phyloP scores from a whole-genome alignment of 2,888 invertebrate species.

The Caenorhabditis virilis region DNA sequence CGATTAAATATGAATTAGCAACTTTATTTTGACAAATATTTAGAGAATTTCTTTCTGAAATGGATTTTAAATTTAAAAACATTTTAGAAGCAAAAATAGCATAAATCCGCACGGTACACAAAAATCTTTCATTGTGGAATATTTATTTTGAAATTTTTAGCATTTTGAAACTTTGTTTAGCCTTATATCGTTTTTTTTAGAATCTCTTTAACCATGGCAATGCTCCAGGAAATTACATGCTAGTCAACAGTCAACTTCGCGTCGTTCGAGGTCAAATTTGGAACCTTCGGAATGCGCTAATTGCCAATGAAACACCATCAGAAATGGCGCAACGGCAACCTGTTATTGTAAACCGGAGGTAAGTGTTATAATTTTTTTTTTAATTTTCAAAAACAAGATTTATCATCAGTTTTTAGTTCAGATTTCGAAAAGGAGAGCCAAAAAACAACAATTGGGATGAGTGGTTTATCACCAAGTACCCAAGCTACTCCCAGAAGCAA shows the following conservation, averaged over 20 bases:
- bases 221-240: slow-evolving; percentile 40
- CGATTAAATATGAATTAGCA: too few relatives aligned
- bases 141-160: too few relatives aligned
- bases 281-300: slow-evolving; percentile 55
- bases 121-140: too few relatives aligned
- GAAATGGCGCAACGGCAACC: slow-evolving; percentile 54
- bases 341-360: slow-evolving; percentile 48
- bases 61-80: too few relatives aligned
- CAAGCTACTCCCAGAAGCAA: slow-evolving; percentile 27
- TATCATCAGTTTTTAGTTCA: slow-evolving; percentile 12
- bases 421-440: slow-evolving; percentile 29
- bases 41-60: too few relatives aligned
- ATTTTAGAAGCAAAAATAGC: too few relatives aligned
- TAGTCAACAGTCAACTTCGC: slow-evolving; percentile 54
- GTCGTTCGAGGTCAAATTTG: slow-evolving; percentile 63
- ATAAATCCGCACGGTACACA: too few relatives aligned
- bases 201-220: slow-evolving; percentile 77
- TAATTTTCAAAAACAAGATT: background rate
- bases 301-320: slow-evolving; percentile 45
- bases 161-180: too few relatives aligned
- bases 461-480: slow-evolving; percentile 43
- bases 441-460: slow-evolving; percentile 38
- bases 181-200: slow-evolving; percentile 72
- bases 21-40: too few relatives aligned
- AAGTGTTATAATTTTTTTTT: background rate